Base-by-base conservation (phyloP, 2,797 vertebrate species). In the Semaprochilodus insignis region DNA sequence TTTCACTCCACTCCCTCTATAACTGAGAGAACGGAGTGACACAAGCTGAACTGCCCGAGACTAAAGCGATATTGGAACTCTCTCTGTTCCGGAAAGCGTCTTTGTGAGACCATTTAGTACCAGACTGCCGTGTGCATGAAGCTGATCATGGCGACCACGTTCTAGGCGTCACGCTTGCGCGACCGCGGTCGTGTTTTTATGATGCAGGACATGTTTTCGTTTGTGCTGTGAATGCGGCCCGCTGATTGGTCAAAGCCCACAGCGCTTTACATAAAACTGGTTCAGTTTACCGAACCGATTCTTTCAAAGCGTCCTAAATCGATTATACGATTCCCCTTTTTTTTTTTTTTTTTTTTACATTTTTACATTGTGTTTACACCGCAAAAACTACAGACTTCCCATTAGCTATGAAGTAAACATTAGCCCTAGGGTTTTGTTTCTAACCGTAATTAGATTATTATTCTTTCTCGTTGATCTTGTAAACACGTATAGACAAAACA, bases 121-220 rank as follows among this genome's bases (percentile, higher is more conserved):
- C 87, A 78, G 85, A 77, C 77, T 88, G 89, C 92, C 90, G 91
- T 93, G 90, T 89, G 88, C 90, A 88, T 88, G 89, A 89, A 87
- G 88, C 94, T 94, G 93, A 95, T 95, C 92, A 95, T 93, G 92
- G 94, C 93, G 92, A 94, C 91, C 94, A 95, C 93, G 93, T 92
- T 93, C 87, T 76, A 0, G 0, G 82, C 93, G 92, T 95, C 94
- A 94, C 66, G 31, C 13, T 44, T 6, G 0, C 1, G 93, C 92
- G 94, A 92, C 93, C 0, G 89, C 6, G 11, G 87, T 82, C 95
- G 44, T 78, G 78, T 86, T 36, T 85, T 87, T 81, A 93, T 94
- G 93, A 93, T 92, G 93, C 66, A 23, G 0, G 14, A 0, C n/a
- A 13, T 31, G 51, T 19, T 57, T 57, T 55, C 25, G 34, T 34